phyloP scores from a whole-genome alignment of 2,888 invertebrate species.

The Pecten maximus region DNA sequence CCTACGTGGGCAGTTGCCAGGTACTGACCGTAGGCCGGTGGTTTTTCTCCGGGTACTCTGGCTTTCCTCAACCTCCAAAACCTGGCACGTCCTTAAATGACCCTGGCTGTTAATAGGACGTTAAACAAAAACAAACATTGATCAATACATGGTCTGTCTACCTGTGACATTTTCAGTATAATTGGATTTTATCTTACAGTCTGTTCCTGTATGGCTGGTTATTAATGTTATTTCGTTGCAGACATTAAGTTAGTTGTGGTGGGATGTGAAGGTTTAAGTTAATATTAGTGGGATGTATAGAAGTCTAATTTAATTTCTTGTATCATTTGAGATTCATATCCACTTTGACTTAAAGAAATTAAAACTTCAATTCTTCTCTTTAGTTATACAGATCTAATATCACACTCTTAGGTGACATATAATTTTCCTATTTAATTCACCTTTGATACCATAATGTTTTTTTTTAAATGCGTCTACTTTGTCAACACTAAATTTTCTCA shows the following conservation, averaged over 20 bases:
- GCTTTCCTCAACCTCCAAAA: too few relatives aligned
- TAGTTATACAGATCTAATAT: neutral
- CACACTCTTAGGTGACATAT: neutral
- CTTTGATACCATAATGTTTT: too few relatives aligned
- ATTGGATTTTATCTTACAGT: neutral
- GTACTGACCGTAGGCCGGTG: too few relatives aligned
- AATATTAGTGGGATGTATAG: neutral
- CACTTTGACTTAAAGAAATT: neutral
- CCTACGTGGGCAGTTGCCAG: too few relatives aligned
- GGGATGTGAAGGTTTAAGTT: neutral
- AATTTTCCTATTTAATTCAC: neutral
- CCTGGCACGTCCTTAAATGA: too few relatives aligned
- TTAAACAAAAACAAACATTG: too few relatives aligned
- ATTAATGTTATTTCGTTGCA: neutral
- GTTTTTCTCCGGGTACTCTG: too few relatives aligned
- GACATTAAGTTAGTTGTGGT: neutral
- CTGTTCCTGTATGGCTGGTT: neutral
- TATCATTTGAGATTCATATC: neutral
- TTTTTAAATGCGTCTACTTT: too few relatives aligned
- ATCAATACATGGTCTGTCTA: neutral
- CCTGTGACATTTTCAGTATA: neutral
- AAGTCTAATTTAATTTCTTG: neutral
- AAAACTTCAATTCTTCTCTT: neutral
- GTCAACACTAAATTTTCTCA: too few relatives aligned
- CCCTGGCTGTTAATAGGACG: too few relatives aligned